Base-by-base conservation (phyloP, 2,113 vertebrate species). In the Ailuropoda melanoleuca region DNA sequence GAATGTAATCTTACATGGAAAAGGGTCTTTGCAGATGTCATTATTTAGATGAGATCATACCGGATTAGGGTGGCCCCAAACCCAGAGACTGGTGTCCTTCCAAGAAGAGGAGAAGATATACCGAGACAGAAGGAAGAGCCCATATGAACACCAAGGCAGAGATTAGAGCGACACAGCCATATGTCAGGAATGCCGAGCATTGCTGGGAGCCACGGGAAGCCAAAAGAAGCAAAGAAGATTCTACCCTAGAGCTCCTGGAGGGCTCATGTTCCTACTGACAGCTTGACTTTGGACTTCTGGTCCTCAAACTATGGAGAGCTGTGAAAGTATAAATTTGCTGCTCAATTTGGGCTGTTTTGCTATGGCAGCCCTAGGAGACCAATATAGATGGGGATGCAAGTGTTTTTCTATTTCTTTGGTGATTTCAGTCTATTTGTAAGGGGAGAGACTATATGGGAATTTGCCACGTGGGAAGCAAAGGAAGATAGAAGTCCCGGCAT, bases 1-100 rank as follows among this genome's bases (percentile, higher is more conserved):
- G 72, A 78, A 37, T 21, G 5, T 43, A 46, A 53, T 39, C 55
- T 83, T 70, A 66, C 34, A 80, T 92, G 77, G 77, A 95, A 96
- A 70, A 39, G 26, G 37, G 24, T 55, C 66, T 92, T 46, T 78
- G 58, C 43, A 24, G 60, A 53, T 85, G 23, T 7, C 55, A 72
- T 84, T 31, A 77, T 64, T 75, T 31, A 48, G 84, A 75, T 15
- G 56, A 58, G 31, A 12, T 81, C n/a, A 60, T 13, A 60, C 23
- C 31, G 62, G 60, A 53, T 34, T 58, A n/a, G n/a, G 8, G 29
- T 48, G 24, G 21, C 15, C 68, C 62, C 31, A 37, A 72, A 64
- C 43, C 43, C 62, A 39, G 11, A 4, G 88, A 37, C 68, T 50
- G 29, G 21, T 58, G 13, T 50, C 48, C 83, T 83, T 43, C 21